Conservation (phyloP, 2,888 invertebrate species). For the Cheilosia urbana region DNA sequence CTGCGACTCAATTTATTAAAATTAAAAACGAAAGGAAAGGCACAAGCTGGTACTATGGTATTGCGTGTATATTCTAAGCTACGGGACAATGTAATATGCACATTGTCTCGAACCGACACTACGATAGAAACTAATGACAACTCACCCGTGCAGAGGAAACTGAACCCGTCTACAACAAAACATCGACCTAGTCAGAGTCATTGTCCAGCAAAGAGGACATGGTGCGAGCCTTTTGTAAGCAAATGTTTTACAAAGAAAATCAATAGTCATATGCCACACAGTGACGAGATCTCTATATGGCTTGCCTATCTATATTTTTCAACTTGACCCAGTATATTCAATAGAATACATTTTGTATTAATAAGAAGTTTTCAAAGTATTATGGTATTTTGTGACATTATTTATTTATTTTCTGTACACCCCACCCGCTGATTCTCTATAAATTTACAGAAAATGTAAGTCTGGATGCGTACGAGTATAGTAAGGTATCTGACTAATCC, state of each 20-base stretch:
- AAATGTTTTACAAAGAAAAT: conserved; percentile 55
- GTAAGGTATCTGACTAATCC: neutral
- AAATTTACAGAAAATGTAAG: neutral
- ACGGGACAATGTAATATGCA: conserved; percentile 9
- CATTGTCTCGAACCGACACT: conserved; percentile 50
- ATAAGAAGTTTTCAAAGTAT: neutral
- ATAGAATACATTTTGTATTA: conserved; percentile 24
- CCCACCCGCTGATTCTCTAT: conserved; percentile 55
- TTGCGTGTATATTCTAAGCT: conserved; percentile 8
- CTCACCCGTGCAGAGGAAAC: conserved; percentile 12
- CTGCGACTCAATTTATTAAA: conserved; percentile 1
- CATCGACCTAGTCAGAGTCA: conserved; percentile 51
- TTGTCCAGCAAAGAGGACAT: conserved; percentile 60
- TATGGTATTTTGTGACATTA: conserved; percentile 3
- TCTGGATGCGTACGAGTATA: neutral
- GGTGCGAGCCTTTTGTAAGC: conserved; percentile 43
- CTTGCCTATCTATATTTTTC: conserved; percentile 10
- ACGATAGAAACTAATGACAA: conserved; percentile 55
- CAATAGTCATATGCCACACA: conserved; percentile 54
- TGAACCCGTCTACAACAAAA: conserved; percentile 50
- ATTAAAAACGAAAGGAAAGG: conserved; percentile 36
- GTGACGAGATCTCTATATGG: conserved; percentile 4
- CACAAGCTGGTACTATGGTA: conserved; percentile 36
- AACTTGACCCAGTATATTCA: conserved; percentile 11
- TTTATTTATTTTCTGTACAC: neutral